Evolutionary conservation across 2,113 vertebrate species (phyloP), one percentile per base, ranked within the genome.

Genomic region (Poicephalus meyeri): DNA sequence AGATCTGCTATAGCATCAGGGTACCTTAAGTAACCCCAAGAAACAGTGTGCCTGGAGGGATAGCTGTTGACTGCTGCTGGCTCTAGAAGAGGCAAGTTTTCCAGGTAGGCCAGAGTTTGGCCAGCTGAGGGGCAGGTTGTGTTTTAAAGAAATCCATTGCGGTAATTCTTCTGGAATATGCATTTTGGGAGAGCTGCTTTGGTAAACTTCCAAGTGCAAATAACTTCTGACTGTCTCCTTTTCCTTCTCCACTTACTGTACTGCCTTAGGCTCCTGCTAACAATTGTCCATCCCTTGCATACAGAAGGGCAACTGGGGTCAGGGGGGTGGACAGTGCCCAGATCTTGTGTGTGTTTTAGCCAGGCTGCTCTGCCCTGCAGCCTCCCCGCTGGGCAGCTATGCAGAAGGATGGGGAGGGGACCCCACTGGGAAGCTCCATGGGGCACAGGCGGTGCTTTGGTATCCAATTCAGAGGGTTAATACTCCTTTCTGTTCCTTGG

Each of bases 401-500:
- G 5, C 66, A 41, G 44, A 63, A 56, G 49, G 73, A 21, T 0
- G 0, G 84, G 64, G 65, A 81, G 50, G 83, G n/a, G 65, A 89
- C 70, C 70, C 84, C 61, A 52, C 73, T 80, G 91, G 63, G 89
- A 65, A 89, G 66, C 89, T 91, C 86, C 53, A 5, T 0, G 44
- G 72, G 47, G 56, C 52, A 13, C 52, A 5, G 71, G 77, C 77
- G 10, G 72, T 11, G 31, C 92, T 90, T 94, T 74, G 77, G 77
- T 94, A 73, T 88, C 79, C 80, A 64, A 23, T 95, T 94, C 77
- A 92, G 88, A 84, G 95, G 86, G 93, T 94, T 95, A 96, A 79
- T 65, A 68, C 88, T 33, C 52, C 77, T 94, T 93, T 88, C 88
- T 93, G 80, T 89, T 92, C 61, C 53, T 83, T 88, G 95, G 93